These are phyloP conservation scores for Eilema sororculum DNA, from an alignment of 2,888 invertebrate genomes.

Conservation along the genomic window DNA sequence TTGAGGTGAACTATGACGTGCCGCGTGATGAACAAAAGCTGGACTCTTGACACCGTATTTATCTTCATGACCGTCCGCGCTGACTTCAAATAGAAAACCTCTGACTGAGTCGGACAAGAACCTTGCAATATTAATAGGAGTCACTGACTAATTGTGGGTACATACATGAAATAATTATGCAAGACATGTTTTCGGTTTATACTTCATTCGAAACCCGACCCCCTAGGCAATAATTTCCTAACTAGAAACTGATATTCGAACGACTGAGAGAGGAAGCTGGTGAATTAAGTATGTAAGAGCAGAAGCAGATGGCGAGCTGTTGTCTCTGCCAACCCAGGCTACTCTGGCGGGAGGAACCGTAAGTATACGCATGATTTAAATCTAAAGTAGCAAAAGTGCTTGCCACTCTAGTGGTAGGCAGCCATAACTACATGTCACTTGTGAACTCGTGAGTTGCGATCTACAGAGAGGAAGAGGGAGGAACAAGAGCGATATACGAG, in stretches of 20 bases:
- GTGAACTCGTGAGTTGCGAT: neutral
- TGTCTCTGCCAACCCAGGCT: no score
- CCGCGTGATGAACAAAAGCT: conserved; percentile 18
- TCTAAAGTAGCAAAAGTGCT: no score
- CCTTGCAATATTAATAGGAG: neutral
- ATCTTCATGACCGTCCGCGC: neutral
- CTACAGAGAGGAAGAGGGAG: neutral
- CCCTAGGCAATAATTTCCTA: neutral
- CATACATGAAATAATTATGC: neutral
- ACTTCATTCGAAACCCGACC: neutral
- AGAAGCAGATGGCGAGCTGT: no score
- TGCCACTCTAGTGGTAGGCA: neutral
- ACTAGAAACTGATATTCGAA: neutral
- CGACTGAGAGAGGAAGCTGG: neutral
- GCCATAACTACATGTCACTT: neutral
- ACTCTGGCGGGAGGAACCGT: no score
- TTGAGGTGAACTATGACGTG: conserved; percentile 11
- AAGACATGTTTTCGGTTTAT: neutral
- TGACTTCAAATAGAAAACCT: conserved; percentile 1
- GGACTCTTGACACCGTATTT: conserved; percentile 17
- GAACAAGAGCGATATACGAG: neutral
- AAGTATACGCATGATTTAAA: no score
- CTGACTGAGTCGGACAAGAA: neutral
- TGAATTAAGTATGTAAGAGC: no score
- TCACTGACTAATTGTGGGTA: neutral